Evolutionary conservation across 2,888 invertebrate species (phyloP).

Genomic region (Noctua janthina): DNA sequence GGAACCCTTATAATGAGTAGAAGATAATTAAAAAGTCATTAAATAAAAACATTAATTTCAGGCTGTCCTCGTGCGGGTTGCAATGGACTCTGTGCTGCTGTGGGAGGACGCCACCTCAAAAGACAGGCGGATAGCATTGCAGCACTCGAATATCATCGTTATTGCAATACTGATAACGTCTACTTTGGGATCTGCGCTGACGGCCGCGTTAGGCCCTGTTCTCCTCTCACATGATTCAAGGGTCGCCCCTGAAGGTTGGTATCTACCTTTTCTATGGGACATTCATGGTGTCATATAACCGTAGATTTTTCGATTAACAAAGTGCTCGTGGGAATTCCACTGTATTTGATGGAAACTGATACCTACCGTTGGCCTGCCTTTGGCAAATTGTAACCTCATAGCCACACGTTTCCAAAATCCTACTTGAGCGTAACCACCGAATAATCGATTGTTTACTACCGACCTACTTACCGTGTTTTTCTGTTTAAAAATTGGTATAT

Average conservation of each 20-base stretch:
- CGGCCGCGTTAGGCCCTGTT: slow-evolving; percentile 84
- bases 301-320: slow-evolving; percentile 43
- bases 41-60: slow-evolving; percentile 74
- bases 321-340: slow-evolving; percentile 19
- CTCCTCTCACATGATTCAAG: slow-evolving; percentile 82
- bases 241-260: slow-evolving; percentile 83
- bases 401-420: neutral
- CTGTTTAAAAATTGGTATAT: neutral
- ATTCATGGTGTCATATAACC: slow-evolving; percentile 41
- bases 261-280: slow-evolving; percentile 57
- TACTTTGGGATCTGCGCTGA: slow-evolving; percentile 83
- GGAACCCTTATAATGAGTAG: slow-evolving; percentile 47
- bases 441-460: neutral
- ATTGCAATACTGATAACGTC: slow-evolving; percentile 86
- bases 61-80: slow-evolving; percentile 87
- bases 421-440: neutral
- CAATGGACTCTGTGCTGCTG: slow-evolving; percentile 80
- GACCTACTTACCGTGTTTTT: neutral
- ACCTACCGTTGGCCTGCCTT: too few species aligned
- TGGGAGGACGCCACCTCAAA: slow-evolving; percentile 79
- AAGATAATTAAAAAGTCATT: slow-evolving; percentile 59
- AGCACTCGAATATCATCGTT: slow-evolving; percentile 87
- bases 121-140: slow-evolving; percentile 81
- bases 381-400: neutral
- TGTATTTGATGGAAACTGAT: neutral